Conservation (phyloP, 2,797 vertebrate genomes). For the Bovichtus diacanthus region DNA sequence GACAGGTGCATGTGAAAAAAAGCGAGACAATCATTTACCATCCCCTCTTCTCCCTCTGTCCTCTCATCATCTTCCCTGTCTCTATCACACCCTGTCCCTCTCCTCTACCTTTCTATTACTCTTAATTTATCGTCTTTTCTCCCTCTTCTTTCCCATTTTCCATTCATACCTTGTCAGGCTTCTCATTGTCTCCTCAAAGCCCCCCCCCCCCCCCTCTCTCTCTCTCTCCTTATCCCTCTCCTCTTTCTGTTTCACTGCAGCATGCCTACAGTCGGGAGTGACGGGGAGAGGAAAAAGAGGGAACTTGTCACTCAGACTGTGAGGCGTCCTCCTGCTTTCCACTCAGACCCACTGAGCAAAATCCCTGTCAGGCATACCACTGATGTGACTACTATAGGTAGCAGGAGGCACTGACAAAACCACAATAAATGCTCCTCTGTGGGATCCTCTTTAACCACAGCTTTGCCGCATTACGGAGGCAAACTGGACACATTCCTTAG, state of each 20-base stretch:
- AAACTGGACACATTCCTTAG: conserved; percentile 5
- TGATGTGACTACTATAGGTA: conserved; percentile 21
- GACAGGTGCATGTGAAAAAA: conserved; percentile 73
- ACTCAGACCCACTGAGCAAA: conserved; percentile 20
- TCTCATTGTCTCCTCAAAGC: conserved; percentile 40
- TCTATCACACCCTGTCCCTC: conserved; percentile 27
- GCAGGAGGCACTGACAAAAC: conserved; percentile 28
- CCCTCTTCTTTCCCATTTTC: not conserved
- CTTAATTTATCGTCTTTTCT: conserved; percentile 38
- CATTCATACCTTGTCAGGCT: conserved; percentile 40
- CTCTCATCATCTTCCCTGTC: conserved; percentile 48
- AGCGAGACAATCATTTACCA: conserved; percentile 74
- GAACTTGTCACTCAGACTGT: conserved; percentile 34
- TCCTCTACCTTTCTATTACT: conserved; percentile 31
- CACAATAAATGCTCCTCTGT: conserved; percentile 10
- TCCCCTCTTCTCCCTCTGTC: conserved; percentile 22
- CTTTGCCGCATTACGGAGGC: conserved; percentile 8
- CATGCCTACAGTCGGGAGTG: conserved; percentile 32
- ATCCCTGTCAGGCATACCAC: conserved; percentile 11
- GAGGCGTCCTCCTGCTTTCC: conserved; percentile 33
- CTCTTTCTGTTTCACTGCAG: conserved; percentile 56
- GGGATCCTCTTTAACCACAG: conserved; percentile 8
- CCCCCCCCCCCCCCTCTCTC: conserved; percentile 6
- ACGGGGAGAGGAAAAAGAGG: conserved; percentile 23
- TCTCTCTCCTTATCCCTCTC: not conserved